Evolutionary conservation across 2,888 invertebrate species (phyloP), one percentile per base, ranked within the genome.

Genomic region (Schizaphis graminum): DNA sequence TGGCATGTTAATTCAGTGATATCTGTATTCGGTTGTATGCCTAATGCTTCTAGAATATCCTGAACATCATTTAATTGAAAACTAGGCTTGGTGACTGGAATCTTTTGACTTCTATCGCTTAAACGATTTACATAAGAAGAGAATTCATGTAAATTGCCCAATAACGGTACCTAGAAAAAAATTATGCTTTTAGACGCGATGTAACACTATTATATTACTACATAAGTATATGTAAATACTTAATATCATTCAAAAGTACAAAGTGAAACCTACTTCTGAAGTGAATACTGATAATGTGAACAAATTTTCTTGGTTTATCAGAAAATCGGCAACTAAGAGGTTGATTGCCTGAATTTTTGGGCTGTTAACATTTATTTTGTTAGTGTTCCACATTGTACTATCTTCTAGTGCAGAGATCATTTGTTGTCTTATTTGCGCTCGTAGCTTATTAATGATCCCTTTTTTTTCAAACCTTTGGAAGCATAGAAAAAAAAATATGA

Each of bases 211-310:
- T 5, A 88, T 21, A 35, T 49, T 44, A 85, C 16, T 53, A 53
- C 10, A 11, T 61, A 41, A n/a, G 8, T 35, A 53, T 35, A 2
- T 13, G 53, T 49, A 35, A 26, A 11, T 49, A 7, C 11, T 11
- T 2, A 49, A 67, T 56, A 41, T 53, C 3, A 88, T 35, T 11
- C 26, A 53, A 21, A n/a, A 26, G 35, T 53, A 53, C 24, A 21
- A 53, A 53, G 41, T 56, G 5, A 57, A 35, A 77, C 35, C 8
- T 53, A 95, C 96, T 96, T 44, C 97, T 8, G 97, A 96, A 89
- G 96, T 96, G 95, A 97, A 97, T 89, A 97, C 96, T 3, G 97
- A 97, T 4, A 97, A 95, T 10, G 96, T 96, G 95, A 97, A 97
- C 95, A 96, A 96, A 95, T 97, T 97, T 57, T 97, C 96, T 96